These are phyloP conservation scores for Cheilosia scutellata DNA, from an alignment of 2,888 invertebrate species.

Conservation along the genomic window DNA sequence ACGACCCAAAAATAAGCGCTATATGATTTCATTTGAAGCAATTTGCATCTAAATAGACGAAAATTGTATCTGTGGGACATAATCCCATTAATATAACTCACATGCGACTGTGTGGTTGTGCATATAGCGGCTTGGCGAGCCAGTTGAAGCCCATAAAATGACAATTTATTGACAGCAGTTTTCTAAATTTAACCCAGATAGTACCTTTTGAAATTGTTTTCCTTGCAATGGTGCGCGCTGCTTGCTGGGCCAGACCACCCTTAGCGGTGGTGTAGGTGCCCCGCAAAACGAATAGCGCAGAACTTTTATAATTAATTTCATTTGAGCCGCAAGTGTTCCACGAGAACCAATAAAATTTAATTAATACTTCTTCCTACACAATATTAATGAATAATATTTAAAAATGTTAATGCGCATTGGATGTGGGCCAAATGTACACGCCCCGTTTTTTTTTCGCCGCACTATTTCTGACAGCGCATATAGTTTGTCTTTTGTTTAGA, in stretches of 20 bases:
- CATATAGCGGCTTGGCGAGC: slow-evolving; percentile 6
- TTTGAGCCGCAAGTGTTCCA: slow-evolving; percentile 31
- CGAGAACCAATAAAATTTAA: slow-evolving; percentile 68
- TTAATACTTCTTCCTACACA: slow-evolving; percentile 69
- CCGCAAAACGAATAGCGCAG: slow-evolving; percentile 17
- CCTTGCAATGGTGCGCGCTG: not conserved
- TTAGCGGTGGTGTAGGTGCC: slow-evolving; percentile 1
- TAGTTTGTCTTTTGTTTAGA: slow-evolving; percentile 14
- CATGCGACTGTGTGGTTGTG: not conserved
- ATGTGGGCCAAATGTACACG: slow-evolving; percentile 59
- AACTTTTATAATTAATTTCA: slow-evolving; percentile 48
- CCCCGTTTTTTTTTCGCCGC: slow-evolving; percentile 26
- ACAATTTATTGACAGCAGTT: slow-evolving; percentile 63
- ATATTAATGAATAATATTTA: slow-evolving; percentile 68
- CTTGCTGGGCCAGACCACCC: slow-evolving; percentile 31
- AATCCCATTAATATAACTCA: slow-evolving; percentile 25
- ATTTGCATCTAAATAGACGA: slow-evolving; percentile 26
- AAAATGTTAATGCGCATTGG: slow-evolving; percentile 65
- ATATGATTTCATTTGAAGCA: slow-evolving; percentile 1
- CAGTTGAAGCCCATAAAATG: slow-evolving; percentile 55
- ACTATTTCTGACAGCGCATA: not conserved
- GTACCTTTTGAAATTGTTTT: slow-evolving; percentile 38
- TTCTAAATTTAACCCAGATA: slow-evolving; percentile 53
- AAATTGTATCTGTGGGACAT: slow-evolving; percentile 19
- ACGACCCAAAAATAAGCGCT: not conserved